Evolutionary conservation across 2,888 invertebrate species (phyloP), one percentile per base, ranked within the genome.

Genomic region (Dryocosmus kuriphilus): DNA sequence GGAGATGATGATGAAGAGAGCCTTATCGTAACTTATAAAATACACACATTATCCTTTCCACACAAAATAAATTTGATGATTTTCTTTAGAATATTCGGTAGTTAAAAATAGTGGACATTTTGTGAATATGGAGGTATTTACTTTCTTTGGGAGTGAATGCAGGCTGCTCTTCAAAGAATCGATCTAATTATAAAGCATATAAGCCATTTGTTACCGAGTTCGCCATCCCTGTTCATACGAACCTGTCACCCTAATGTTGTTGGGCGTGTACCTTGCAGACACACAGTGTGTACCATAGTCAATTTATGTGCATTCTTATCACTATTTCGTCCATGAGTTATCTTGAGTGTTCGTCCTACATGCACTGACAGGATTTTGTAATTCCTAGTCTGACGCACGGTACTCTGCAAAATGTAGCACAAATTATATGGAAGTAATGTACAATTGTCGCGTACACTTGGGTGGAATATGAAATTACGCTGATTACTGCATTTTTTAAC

Each of bases 191-290:
- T 3, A 11, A 57, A 57, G 24, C 57, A 24, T 24, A 57, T 24
- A 57, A 14, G 41, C 67, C 27, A 67, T 67, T 67, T 67, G 41
- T 67, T 67, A 46, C 67, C 27, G 41, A 27, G 41, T 27, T 67
- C 24, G 38, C 24, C 7, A 41, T 65, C 24, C 65, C 14, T 14
- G 24, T 38, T 24, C 65, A 65, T 41, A 67, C 46, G 41, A 67
- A 67, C 24, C 67, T 67, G 67, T 67, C 67, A 67, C 67, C 46
- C 67, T 67, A 24, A 67, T 41, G 67, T 24, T 24, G 41, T 67
- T 41, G 67, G 67, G 41, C 67, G 57, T 57, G 14, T 14, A 67
- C 38, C 46, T 41, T 67, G 27, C 24, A 16, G 16, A 67, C 67
- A 67, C 38, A 19, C 24, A 16, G 24, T 67, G 67, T 67, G 41